Percentiles rank a stretch among this genome's conserved stretches.
phyloP scores from a whole-genome alignment of 1,140 invertebrate genomes.

The Colletes latitarsis region DNA sequence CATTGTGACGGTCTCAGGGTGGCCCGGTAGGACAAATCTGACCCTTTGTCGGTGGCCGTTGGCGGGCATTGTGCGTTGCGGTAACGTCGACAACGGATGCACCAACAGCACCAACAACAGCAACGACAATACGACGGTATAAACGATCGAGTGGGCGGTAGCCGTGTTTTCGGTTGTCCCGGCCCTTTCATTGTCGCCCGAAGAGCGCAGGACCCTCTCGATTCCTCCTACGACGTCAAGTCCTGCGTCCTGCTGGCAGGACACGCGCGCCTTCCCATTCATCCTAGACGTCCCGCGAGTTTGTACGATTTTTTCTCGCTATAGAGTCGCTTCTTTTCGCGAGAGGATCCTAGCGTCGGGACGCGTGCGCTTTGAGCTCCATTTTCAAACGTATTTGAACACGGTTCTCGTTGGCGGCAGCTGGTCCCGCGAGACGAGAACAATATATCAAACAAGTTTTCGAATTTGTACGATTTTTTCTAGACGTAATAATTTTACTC shows the following conservation, averaged over 20 bases:
- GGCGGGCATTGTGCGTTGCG: slow-evolving; percentile 49
- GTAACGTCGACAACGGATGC: slow-evolving; percentile 47
- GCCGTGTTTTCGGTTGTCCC: slow-evolving; percentile 71
- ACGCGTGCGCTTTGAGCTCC: not conserved
- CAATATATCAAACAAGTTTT: too few species aligned
- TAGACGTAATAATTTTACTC: too few species aligned
- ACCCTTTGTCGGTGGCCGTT: slow-evolving; percentile 57
- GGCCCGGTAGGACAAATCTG: slow-evolving; percentile 64
- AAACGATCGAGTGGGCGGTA: slow-evolving; percentile 70
- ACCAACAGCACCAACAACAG: slow-evolving; percentile 29
- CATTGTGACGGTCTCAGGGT: slow-evolving; percentile 47
- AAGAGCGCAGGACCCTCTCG: slow-evolving; percentile 27
- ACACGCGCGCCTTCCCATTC: slow-evolving; percentile 49
- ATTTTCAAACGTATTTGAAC: not conserved
- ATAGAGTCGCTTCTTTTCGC: not conserved
- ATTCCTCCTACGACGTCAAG: slow-evolving; percentile 18
- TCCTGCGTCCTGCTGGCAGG: slow-evolving; percentile 37
- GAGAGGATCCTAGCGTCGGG: not conserved
- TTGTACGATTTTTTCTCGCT: not conserved
- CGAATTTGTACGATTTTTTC: too few species aligned
- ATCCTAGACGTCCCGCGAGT: slow-evolving; percentile 7
- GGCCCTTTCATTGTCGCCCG: slow-evolving; percentile 64
- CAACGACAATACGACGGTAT: slow-evolving; percentile 52
- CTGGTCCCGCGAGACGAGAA: too few species aligned
- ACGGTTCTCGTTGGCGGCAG: too few species aligned